These are phyloP conservation scores for Bolinopsis microptera DNA, from an alignment of 37 sponge, comb jelly and placozoan genomes.

Conservation along the genomic window DNA sequence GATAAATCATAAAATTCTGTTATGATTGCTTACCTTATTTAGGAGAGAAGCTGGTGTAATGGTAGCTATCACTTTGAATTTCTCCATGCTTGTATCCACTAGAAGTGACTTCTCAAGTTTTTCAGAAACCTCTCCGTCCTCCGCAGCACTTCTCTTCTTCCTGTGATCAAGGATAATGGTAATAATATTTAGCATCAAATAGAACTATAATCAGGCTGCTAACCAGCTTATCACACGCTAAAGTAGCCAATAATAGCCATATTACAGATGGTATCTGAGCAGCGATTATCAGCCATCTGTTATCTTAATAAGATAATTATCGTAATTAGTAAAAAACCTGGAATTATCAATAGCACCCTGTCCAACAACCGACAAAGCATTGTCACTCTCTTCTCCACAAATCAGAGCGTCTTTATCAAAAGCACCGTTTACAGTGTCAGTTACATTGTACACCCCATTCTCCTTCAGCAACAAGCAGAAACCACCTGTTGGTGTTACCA, in stretches of 20 bases:
- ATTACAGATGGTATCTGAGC: too few relatives aligned
- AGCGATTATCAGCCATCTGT: too few relatives aligned
- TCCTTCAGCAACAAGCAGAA: slow-evolving; percentile 12
- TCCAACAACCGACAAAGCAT: neutral
- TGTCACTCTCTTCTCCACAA: slow-evolving; percentile 47
- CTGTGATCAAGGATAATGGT: too few relatives aligned
- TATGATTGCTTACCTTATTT: too few relatives aligned
- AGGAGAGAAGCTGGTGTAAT: slow-evolving; percentile 11
- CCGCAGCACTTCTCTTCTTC: neutral
- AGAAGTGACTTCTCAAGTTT: neutral
- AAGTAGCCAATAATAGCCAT: too few relatives aligned
- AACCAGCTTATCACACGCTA: too few relatives aligned
- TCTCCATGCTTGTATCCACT: slow-evolving; percentile 19
- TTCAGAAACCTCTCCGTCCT: slow-evolving; percentile 5
- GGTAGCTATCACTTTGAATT: neutral
- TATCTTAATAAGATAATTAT: too few relatives aligned
- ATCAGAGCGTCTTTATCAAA: slow-evolving; percentile 20
- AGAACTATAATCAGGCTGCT: too few relatives aligned
- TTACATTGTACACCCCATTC: slow-evolving; percentile 50
- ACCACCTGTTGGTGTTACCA: slow-evolving; percentile 38
- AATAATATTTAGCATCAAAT: too few relatives aligned
- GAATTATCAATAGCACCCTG: neutral
- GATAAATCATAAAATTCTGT: too few relatives aligned
- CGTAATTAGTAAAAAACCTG: too few relatives aligned
- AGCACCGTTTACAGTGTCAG: slow-evolving; percentile 40